Conservation (phyloP, 2,113 vertebrate genomes). For the Gambusia affinis region DNA sequence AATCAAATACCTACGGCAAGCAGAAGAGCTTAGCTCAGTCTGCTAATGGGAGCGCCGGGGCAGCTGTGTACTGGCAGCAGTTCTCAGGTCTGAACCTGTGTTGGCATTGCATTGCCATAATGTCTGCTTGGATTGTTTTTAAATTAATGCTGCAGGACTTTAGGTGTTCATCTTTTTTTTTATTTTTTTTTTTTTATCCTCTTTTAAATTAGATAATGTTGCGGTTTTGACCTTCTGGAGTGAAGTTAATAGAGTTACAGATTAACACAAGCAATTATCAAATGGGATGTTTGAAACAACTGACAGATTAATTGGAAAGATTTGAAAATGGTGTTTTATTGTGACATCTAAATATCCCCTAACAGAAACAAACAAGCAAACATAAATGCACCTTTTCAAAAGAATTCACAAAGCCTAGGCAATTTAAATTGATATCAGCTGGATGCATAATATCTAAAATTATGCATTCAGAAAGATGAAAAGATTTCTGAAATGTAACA, state of each 20-base stretch:
- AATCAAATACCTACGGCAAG: neutral
- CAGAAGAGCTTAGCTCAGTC: neutral
- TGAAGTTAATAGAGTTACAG: neutral
- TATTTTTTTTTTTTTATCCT: neutral
- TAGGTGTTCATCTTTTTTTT: no score
- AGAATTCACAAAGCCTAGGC: no score
- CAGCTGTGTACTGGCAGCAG: slow-evolving; percentile 21
- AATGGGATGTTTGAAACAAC: neutral
- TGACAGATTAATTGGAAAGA: neutral
- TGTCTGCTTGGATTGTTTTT: neutral
- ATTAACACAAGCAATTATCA: neutral
- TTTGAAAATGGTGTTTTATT: neutral
- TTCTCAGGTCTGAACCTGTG: slow-evolving; percentile 26
- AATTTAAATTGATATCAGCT: no score
- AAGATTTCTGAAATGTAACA: neutral
- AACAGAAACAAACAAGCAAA: neutral
- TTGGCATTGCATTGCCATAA: neutral
- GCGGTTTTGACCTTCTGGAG: neutral
- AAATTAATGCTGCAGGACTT: neutral
- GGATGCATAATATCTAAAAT: neutral
- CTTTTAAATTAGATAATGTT: neutral
- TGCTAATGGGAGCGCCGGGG: slow-evolving; percentile 23
- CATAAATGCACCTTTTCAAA: neutral
- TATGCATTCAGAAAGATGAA: neutral
- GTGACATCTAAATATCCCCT: no score